These are phyloP conservation scores for Gasterosteus aculeatus DNA, from an alignment of 2,113 vertebrate species.

Conservation along the genomic window DNA sequence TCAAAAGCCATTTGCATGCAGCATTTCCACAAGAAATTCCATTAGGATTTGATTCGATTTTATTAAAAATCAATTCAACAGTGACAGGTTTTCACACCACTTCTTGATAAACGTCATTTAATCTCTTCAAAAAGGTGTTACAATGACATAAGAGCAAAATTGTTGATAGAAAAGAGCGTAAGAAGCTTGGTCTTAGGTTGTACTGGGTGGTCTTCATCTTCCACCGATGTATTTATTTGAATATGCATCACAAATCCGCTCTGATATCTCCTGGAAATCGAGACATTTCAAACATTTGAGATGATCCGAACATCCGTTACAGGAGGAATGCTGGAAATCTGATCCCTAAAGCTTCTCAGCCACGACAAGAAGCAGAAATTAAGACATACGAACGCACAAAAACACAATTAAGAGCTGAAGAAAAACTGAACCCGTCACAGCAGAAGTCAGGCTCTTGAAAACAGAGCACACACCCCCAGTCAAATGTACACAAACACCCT, in stretches of 20 bases:
- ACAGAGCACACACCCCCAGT: constrained; percentile 60
- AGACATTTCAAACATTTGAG: neutral
- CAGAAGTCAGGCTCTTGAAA: constrained; percentile 63
- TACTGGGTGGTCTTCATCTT: constrained; percentile 1
- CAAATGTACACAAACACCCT: constrained; percentile 48
- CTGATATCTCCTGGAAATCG: neutral
- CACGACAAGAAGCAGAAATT: neutral
- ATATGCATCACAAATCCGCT: too few relatives aligned
- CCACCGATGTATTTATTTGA: neutral
- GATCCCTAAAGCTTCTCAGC: neutral
- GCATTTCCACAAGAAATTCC: constrained; percentile 1
- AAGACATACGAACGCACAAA: neutral
- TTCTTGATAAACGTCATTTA: constrained; percentile 66
- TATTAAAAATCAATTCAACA: constrained; percentile 71
- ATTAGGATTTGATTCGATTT: constrained; percentile 17
- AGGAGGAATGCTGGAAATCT: neutral
- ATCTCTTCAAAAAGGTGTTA: constrained; percentile 78
- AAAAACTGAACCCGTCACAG: constrained; percentile 59
- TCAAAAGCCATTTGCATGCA: neutral
- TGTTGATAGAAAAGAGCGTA: constrained; percentile 55
- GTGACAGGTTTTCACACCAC: constrained; percentile 69
- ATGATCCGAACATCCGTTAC: neutral
- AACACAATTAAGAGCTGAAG: constrained; percentile 35
- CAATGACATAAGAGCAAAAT: constrained; percentile 58
- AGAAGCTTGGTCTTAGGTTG: neutral